phyloP scores from a whole-genome alignment of 2,113 vertebrate genomes.

The Myrmophylax atrothorax region DNA sequence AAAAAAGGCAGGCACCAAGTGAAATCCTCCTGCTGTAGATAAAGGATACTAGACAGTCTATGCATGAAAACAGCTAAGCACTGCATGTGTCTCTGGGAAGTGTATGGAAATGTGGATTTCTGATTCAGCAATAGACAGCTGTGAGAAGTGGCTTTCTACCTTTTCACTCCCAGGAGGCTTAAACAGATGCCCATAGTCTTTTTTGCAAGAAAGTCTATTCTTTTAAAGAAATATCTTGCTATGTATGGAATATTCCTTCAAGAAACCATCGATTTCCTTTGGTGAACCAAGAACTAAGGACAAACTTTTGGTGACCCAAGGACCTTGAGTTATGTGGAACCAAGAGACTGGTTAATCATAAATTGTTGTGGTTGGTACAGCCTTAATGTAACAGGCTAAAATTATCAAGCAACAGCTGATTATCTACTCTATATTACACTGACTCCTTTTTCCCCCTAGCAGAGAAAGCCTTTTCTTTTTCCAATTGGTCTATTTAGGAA shows the following conservation, averaged over 20 bases:
- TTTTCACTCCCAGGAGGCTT: neutral
- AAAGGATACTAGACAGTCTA: neutral
- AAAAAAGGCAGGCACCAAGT: neutral
- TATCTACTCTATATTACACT: neutral
- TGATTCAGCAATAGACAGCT: neutral
- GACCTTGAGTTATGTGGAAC: neutral
- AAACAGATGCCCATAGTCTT: neutral
- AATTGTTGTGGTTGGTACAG: neutral
- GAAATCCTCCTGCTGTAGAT: neutral
- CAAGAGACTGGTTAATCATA: neutral
- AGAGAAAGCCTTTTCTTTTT: neutral
- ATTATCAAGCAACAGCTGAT: neutral
- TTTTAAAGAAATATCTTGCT: neutral
- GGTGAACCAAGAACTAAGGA: neutral
- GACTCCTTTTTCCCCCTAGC: neutral
- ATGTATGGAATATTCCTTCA: neutral
- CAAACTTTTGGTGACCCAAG: accelerated
- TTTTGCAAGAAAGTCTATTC: neutral
- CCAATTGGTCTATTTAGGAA: neutral
- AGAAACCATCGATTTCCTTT: neutral
- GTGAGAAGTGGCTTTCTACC: neutral
- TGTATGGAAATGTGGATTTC: neutral
- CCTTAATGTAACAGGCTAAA: neutral
- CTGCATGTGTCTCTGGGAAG: neutral
- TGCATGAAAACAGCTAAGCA: neutral